Evolutionary conservation across 2,797 vertebrate species (phyloP), one percentile per base, ranked within the genome.

Genomic region (Mormyrops attenuatus): DNA sequence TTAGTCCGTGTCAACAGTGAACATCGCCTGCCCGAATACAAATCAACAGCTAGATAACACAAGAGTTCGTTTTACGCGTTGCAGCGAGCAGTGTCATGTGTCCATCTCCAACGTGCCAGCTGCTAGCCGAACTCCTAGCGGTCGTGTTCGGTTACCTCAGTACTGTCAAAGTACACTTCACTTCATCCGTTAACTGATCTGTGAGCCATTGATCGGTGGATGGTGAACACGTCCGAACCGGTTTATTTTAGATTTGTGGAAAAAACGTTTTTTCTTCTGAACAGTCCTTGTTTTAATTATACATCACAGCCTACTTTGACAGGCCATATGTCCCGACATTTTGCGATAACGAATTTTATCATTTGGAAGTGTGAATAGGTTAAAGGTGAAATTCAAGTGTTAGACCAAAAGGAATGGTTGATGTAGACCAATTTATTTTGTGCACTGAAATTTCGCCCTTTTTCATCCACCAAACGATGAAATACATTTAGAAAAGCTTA

Each of bases 21-120:
- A 26, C 47, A 85, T 85, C 49, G 82, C 49, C 4, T 15, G 26
- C 22, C 44, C n/a, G 41, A 52, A 52, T 85, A 30, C 82, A 85
- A 85, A 85, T 85, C 44, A 85, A 52, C 49, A 85, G 60, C 60
- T 63, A 63, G 47, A 52, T n/a, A 22, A 52, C 82, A 85, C 47
- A 50, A 26, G 82, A 85, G 82, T 85, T 85, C 82, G 47, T 85
- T 85, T 85, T 85, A 85, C 82, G 15, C 82, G 82, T 20, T 52
- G 22, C 20, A 26, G 44, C n/a, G n/a, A 85, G 22, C 22, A 52
- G 82, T 85, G 82, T 85, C 82, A 13, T 13, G 50, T 85, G 49
- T 85, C 82, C 44, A 30, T 47, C 44, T 85, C 2, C 82, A 85
- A 11, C 47, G 22, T 85, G 82, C 82, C 82, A 52, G 82, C 82